phyloP scores from a whole-genome alignment of 2,888 invertebrate species.

The Petrolisthes manimaculis region DNA sequence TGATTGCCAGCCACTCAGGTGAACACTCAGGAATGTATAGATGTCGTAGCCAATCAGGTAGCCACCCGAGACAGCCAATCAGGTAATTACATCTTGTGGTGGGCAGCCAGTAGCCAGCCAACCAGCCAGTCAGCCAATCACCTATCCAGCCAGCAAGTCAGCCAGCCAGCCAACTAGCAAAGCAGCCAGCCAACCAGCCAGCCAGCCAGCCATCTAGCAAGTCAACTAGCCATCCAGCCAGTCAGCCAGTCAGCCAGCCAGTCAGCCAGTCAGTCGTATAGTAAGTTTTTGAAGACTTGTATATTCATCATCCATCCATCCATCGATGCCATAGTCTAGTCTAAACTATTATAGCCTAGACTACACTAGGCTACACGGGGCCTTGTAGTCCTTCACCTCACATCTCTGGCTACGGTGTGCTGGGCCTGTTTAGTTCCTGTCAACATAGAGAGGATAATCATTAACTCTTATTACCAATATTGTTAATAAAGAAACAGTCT shows the following conservation, averaged over 20 bases:
- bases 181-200: too few species aligned
- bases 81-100: too few species aligned
- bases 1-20: too few species aligned
- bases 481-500: too few species aligned
- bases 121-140: not conserved
- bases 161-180: too few species aligned
- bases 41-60: too few species aligned
- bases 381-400: not conserved
- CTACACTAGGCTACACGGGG: not conserved
- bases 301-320: not conserved
- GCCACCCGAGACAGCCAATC: too few species aligned
- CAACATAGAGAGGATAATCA: not conserved
- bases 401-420: not conserved
- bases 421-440: conserved; percentile 15
- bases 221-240: not conserved
- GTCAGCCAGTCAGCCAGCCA: not conserved
- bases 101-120: not conserved
- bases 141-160: too few species aligned
- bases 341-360: not conserved
- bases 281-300: too few species aligned
- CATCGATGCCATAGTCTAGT: not conserved
- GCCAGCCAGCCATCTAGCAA: too few species aligned
- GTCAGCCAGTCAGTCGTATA: too few species aligned
- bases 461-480: not conserved
- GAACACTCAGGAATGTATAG: too few species aligned